These are phyloP conservation scores for Harpagifer antarcticus DNA, from an alignment of 2,797 vertebrate genomes.

Conservation along the genomic window DNA sequence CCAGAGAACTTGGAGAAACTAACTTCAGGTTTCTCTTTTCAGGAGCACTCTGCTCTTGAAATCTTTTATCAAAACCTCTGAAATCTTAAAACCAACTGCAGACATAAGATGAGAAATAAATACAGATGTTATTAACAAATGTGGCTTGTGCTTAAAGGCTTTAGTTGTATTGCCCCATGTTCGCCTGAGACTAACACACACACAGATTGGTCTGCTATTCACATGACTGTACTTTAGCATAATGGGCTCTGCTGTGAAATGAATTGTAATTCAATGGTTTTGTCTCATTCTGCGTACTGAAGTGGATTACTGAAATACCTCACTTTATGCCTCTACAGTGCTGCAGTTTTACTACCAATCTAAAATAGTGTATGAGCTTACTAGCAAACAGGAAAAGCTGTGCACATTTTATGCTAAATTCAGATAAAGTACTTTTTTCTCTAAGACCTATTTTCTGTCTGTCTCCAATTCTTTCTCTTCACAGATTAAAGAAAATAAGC, in stretches of 20 bases:
- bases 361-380: conserved; percentile 18
- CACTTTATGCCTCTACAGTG: conserved; percentile 28
- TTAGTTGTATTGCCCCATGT: conserved; percentile 29
- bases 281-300: conserved; percentile 51
- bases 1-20: not conserved
- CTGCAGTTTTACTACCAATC: conserved; percentile 24
- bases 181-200: conserved; percentile 44
- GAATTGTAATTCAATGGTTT: conserved; percentile 66
- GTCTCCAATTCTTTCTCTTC: conserved; percentile 35
- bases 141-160: conserved; percentile 35
- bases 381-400: conserved; percentile 5
- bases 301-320: conserved; percentile 65
- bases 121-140: conserved; percentile 17
- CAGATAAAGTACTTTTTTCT: not conserved
- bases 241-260: conserved; percentile 66
- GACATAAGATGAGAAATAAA: conserved; percentile 25
- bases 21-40: conserved; percentile 20
- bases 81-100: conserved; percentile 7
- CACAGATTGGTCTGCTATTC: conserved; percentile 46
- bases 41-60: not conserved
- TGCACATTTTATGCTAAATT: not conserved
- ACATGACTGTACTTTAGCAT: conserved; percentile 74
- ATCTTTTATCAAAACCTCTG: not conserved
- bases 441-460: not conserved
- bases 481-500: conserved; percentile 61